A percentile compares a stretch with the other conserved stretches of the same genome.
phyloP scores from a whole-genome alignment of 2,797 vertebrate species.

The Periparus ater region DNA sequence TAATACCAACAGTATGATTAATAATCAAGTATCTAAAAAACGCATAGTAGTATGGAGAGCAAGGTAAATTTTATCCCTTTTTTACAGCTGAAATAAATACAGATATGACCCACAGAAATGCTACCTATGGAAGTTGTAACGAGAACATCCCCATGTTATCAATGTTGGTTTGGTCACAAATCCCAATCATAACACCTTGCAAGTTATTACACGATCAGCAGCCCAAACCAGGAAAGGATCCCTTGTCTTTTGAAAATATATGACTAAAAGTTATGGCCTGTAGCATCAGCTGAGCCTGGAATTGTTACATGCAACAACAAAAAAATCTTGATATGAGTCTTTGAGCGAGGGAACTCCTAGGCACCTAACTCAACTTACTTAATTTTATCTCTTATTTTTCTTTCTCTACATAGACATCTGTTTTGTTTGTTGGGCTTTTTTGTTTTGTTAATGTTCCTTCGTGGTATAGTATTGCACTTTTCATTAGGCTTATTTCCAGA shows the following conservation, averaged over 20 bases:
- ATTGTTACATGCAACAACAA: background rate
- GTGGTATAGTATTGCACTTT: background rate
- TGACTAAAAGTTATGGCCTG: background rate
- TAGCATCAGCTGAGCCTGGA: background rate
- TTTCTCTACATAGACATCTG: background rate
- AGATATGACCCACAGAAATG: background rate
- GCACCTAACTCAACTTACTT: background rate
- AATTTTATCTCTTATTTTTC: background rate
- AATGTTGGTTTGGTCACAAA: background rate
- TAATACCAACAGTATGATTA: background rate
- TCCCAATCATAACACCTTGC: background rate
- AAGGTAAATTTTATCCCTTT: background rate
- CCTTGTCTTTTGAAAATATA: background rate
- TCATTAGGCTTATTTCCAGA: background rate
- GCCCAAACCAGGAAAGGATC: background rate
- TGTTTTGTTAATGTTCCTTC: background rate
- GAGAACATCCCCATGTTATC: background rate
- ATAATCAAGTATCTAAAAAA: background rate
- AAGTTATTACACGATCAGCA: background rate
- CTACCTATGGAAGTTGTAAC: background rate
- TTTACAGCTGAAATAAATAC: background rate
- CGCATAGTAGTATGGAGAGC: background rate
- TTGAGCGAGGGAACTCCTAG: background rate
- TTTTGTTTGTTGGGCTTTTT: background rate
- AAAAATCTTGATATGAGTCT: background rate